Conservation (phyloP, 2,113 vertebrate genomes). For the Megaceryle torquata region DNA sequence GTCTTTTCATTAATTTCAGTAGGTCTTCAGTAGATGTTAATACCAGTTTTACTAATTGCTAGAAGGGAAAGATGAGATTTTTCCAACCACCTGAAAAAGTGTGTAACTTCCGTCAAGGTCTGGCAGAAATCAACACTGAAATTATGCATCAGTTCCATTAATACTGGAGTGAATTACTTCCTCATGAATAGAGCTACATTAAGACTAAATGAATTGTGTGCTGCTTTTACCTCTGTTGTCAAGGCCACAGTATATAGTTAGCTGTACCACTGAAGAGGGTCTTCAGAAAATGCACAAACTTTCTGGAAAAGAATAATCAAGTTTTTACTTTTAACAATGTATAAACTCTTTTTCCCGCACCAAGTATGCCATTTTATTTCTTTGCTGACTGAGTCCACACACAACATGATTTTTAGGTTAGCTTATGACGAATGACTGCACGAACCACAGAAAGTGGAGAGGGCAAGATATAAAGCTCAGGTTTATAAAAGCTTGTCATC, state of each 20-base stretch:
- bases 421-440: constrained; percentile 25
- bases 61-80: background rate
- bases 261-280: background rate
- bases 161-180: background rate
- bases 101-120: background rate
- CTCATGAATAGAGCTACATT: background rate
- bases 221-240: background rate
- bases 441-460: background rate
- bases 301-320: background rate
- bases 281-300: background rate
- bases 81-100: background rate
- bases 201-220: background rate
- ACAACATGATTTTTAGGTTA: background rate
- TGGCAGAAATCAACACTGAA: background rate
- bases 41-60: background rate
- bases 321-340: background rate
- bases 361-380: background rate
- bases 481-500: constrained; percentile 22
- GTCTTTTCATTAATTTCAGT: background rate
- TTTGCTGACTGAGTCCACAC: background rate
- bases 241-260: background rate
- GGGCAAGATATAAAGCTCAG: constrained; percentile 6
- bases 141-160: background rate
- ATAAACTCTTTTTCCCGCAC: background rate
- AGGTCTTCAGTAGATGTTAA: background rate